These are phyloP conservation scores for cat (Felis catus) DNA, from an alignment of 2,113 vertebrate genomes.

Conservation along the genomic window DNA sequence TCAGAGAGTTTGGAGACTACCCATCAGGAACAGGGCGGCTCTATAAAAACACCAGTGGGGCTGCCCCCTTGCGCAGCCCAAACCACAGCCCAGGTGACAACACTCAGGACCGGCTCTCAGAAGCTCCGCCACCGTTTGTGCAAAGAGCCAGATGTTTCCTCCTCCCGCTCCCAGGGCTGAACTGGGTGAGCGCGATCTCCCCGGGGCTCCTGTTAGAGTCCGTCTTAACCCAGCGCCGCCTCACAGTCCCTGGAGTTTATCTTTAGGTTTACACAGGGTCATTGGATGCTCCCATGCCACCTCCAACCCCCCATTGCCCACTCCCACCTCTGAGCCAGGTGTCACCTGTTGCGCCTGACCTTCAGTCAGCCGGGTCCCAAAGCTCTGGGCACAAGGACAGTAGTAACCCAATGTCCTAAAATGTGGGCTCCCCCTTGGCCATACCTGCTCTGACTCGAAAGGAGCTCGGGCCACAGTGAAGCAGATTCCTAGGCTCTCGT, in stretches of 20 bases:
- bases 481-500: too few species aligned
- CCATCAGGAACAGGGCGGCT: neutral
- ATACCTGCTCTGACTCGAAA: neutral
- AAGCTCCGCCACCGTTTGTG: neutral
- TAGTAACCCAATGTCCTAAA: neutral
- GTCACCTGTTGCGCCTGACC: neutral
- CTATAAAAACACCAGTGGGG: neutral
- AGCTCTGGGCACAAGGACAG: neutral
- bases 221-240: neutral
- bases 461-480: neutral
- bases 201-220: neutral
- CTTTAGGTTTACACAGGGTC: neutral
- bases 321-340: fast-evolving
- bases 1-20: neutral
- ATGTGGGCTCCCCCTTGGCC: neutral
- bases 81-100: neutral
- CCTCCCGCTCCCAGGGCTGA: fast-evolving
- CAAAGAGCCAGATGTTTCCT: neutral
- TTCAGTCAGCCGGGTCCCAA: neutral
- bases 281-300: neutral
- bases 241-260: too few species aligned
- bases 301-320: neutral
- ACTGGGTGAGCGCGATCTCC: too few species aligned
- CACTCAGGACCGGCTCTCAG: neutral
- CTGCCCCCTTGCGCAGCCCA: neutral